A percentile compares a stretch with the other conserved stretches of the same genome.
Conservation (phyloP, 2,113 vertebrate species). For the Orientallactaga bullata region DNA sequence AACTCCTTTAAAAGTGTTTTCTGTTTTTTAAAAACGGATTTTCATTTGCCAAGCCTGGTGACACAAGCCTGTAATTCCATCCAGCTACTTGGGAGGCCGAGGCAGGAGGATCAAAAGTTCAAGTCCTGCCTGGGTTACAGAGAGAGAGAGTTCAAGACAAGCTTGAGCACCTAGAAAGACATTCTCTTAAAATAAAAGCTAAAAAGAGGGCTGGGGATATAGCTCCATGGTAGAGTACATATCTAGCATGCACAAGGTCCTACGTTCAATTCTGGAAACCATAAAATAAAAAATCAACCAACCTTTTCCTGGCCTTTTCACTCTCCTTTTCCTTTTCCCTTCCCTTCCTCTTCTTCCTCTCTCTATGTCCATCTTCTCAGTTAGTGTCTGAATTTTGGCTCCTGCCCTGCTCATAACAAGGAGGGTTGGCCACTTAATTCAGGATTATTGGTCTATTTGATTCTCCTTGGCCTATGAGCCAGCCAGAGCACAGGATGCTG, state of each 20-base stretch:
- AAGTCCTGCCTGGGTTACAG: not conserved
- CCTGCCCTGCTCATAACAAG: not conserved
- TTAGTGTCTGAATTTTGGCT: not conserved
- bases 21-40: not conserved
- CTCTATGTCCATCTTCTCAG: not conserved
- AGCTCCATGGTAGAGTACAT: not conserved
- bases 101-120: not conserved
- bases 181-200: not conserved
- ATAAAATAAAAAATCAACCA: not conserved
- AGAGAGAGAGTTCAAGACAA: not conserved
- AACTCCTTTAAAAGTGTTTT: slow-evolving; percentile 38
- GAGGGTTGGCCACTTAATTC: slow-evolving; percentile 15
- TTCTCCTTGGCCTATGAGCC: not conserved
- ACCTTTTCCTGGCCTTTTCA: not conserved
- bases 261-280: not conserved
- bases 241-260: not conserved
- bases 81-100: not conserved
- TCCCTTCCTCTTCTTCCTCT: not conserved
- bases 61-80: not conserved
- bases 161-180: not conserved
- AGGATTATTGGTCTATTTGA: slow-evolving; percentile 40
- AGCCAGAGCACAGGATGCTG: slow-evolving; percentile 18
- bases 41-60: not conserved
- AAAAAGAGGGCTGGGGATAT: not conserved
- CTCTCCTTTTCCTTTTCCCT: not conserved